Base-by-base conservation (phyloP, 2,113 vertebrate species). In the Barbus barbus region DNA sequence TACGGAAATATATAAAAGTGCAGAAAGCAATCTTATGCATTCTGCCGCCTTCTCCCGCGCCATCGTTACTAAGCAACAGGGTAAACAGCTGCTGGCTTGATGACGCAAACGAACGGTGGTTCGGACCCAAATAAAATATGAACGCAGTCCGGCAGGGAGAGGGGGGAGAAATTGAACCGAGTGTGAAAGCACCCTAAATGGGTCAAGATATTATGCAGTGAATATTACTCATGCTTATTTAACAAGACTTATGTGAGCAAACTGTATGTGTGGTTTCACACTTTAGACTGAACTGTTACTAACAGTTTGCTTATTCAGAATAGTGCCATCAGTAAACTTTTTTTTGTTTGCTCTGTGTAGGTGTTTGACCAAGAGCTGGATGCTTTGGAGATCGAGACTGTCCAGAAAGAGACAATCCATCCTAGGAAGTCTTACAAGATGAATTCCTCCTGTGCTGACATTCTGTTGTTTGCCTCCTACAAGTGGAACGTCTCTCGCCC, bases 391-490 rank as follows among this genome's bases (percentile, higher is more conserved):
- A 99, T 99, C 38, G 98, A 99, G 92, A 99, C 98, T 0, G 98
- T 99, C 84, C 98, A 99, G 87, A 99, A 99, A 82, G 98, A 99
- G 87, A 99, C 98, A 0, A 99, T 99, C 89, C 98, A 99, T 81
- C 98, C 98, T 78, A 96, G 98, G 87, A 99, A 99, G 90, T 99
- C 98, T 0, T 99, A 99, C 92, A 99, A 99, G 93, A 99, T 99
- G 98, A 99, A 99, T 90, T 99, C 98, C 0, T 99, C 98, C 0
- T 99, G 98, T 85, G 98, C 98, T 0, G 98, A 99, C 92, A 99
- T 99, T 85, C 94, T 99, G 79, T 97, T 99, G 26, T 99, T 99
- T 83, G 98, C 98, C 12, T 99, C 98, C 14, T 99, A 99, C 92
- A 99, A 99, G 91, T 99, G 98, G 98, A 99, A 99, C 0, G 98